phyloP scores from a whole-genome alignment of 2,797 vertebrate genomes.

The Erethizon dorsatum region DNA sequence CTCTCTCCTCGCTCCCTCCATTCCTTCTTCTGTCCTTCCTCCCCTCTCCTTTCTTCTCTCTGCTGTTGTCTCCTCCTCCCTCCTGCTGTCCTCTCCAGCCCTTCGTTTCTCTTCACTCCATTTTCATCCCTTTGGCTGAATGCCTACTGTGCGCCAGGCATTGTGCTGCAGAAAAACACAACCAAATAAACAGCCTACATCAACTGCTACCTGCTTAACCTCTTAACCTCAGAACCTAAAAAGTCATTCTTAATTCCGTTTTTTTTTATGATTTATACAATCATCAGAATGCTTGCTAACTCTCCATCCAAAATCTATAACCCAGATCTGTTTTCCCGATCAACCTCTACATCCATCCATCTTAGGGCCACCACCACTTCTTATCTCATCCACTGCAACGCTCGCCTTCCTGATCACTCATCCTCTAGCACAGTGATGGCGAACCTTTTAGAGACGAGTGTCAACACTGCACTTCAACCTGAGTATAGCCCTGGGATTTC shows the following conservation, averaged over 20 bases:
- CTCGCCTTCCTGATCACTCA: background rate
- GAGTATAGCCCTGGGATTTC: background rate
- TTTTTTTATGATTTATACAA: background rate
- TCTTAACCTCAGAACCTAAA: background rate
- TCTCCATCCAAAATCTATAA: background rate
- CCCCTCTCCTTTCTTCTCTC: too few species aligned
- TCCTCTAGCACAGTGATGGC: background rate
- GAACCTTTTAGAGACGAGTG: background rate
- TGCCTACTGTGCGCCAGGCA: background rate
- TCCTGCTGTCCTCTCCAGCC: background rate
- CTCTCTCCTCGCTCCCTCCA: background rate
- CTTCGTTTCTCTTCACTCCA: fast-evolving
- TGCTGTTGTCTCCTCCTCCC: too few species aligned
- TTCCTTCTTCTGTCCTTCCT: background rate
- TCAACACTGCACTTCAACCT: background rate
- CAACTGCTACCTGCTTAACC: background rate
- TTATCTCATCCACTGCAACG: background rate
- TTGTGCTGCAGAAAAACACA: background rate
- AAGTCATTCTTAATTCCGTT: background rate
- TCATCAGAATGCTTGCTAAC: background rate
- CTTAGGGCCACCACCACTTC: too few species aligned
- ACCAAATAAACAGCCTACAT: background rate
- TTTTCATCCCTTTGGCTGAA: background rate
- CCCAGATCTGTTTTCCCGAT: background rate
- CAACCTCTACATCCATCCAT: background rate